Percentiles rank a stretch among this genome's conserved stretches.
phyloP scores from a whole-genome alignment of 2,113 vertebrate genomes.

The Ahaetulla prasina region DNA sequence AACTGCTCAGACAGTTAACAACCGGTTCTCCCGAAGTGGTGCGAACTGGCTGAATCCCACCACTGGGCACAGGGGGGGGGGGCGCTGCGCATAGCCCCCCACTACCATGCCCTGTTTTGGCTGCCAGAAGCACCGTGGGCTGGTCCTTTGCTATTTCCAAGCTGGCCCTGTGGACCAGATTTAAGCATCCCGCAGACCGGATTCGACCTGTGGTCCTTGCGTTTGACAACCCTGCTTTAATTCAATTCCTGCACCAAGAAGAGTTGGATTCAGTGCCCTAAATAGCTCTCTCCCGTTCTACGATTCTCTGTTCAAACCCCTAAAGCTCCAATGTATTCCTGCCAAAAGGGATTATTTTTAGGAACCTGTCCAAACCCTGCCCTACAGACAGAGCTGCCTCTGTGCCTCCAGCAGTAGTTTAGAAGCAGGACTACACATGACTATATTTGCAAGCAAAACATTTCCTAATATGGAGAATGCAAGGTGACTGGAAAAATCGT shows the following conservation, averaged over 20 bases:
- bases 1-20: no score
- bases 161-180: no score
- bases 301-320: not conserved
- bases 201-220: no score
- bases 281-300: not conserved
- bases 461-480: not conserved
- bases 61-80: no score
- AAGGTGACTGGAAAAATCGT: not conserved
- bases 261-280: not conserved
- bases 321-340: not conserved
- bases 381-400: not conserved
- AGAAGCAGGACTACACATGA: not conserved
- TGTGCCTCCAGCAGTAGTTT: not conserved
- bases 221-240: not conserved
- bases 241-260: not conserved
- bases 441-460: not conserved
- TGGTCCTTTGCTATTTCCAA: no score
- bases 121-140: no score
- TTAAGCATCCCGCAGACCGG: no score
- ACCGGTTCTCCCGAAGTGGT: no score
- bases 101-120: no score
- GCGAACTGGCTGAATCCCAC: no score
- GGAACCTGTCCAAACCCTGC: not conserved
- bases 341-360: not conserved
- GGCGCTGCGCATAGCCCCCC: no score